Conservation (phyloP, 2,888 invertebrate species). For the Chymomyza caudatula region DNA sequence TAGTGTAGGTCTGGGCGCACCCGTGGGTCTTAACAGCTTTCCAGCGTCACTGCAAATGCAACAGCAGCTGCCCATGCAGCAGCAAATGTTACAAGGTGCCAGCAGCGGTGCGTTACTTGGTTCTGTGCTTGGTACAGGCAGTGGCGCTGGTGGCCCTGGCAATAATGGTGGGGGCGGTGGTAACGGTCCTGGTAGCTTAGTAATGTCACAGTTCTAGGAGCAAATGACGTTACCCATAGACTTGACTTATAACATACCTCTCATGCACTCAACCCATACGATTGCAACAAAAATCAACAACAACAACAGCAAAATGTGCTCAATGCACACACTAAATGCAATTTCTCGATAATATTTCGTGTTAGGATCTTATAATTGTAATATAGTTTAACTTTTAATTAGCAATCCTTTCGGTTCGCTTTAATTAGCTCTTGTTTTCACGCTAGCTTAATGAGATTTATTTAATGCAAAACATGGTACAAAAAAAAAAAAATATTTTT, state of each 20-base stretch:
- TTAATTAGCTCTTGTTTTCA: constrained; percentile 17
- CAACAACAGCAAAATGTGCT: constrained; percentile 17
- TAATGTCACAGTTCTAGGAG: constrained; percentile 74
- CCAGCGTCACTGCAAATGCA: constrained; percentile 64
- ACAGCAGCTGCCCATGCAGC: constrained; percentile 46
- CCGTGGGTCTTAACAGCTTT: constrained; percentile 60
- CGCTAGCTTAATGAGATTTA: constrained; percentile 69
- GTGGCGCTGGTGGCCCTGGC: constrained; percentile 35
- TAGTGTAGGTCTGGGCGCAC: constrained; percentile 39
- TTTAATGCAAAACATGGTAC: constrained; percentile 66
- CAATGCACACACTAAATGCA: constrained; percentile 50
- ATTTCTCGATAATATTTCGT: constrained; percentile 62
- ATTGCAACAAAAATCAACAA: not conserved
- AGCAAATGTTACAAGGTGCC: constrained; percentile 55
- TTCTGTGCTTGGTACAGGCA: constrained; percentile 18
- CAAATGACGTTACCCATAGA: constrained; percentile 45
- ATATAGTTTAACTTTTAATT: constrained; percentile 67
- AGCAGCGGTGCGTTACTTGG: constrained; percentile 31
- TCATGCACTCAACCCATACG: constrained; percentile 18
- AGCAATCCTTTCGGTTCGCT: constrained; percentile 62
- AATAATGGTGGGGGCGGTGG: constrained; percentile 42
- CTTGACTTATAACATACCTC: constrained; percentile 62
- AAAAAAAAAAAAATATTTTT: constrained; percentile 47
- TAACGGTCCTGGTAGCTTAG: constrained; percentile 76
- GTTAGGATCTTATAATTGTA: constrained; percentile 63